Conservation (phyloP, 2,888 invertebrate genomes). For the Creontiades dilutus region DNA sequence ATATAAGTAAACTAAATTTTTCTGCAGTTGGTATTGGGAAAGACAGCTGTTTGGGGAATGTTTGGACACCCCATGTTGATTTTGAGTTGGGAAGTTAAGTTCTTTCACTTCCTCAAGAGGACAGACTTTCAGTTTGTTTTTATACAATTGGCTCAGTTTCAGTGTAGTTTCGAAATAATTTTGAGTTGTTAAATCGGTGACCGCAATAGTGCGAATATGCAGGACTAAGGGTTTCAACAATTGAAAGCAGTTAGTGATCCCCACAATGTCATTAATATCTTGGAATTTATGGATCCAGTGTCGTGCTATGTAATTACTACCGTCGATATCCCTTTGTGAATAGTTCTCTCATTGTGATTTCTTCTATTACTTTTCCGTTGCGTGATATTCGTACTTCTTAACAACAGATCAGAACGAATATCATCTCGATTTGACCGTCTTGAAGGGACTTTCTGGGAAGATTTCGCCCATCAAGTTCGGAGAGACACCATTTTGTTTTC, state of each 20-base stretch:
- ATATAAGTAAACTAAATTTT: background rate
- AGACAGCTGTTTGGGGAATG: slow-evolving; percentile 72
- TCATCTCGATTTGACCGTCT: background rate
- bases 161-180: background rate
- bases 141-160: slow-evolving; percentile 32
- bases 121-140: slow-evolving; percentile 9
- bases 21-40: slow-evolving; percentile 37
- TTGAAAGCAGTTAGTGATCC: background rate
- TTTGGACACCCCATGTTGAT: slow-evolving; percentile 73
- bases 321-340: background rate
- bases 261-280: slow-evolving; percentile 50
- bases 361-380: background rate
- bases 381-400: background rate
- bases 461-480: background rate
- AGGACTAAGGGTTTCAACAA: background rate
- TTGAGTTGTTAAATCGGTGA: background rate
- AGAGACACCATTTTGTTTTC: slow-evolving; percentile 70
- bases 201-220: background rate
- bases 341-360: background rate
- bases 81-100: slow-evolving; percentile 45
- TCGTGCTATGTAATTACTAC: slow-evolving; percentile 43
- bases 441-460: slow-evolving; percentile 26
- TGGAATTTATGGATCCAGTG: slow-evolving; percentile 20
- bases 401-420: background rate
- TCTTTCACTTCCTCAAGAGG: slow-evolving; percentile 1